Evolutionary conservation across 2,113 vertebrate species (phyloP).

Genomic region (Eulemur macaco): DNA sequence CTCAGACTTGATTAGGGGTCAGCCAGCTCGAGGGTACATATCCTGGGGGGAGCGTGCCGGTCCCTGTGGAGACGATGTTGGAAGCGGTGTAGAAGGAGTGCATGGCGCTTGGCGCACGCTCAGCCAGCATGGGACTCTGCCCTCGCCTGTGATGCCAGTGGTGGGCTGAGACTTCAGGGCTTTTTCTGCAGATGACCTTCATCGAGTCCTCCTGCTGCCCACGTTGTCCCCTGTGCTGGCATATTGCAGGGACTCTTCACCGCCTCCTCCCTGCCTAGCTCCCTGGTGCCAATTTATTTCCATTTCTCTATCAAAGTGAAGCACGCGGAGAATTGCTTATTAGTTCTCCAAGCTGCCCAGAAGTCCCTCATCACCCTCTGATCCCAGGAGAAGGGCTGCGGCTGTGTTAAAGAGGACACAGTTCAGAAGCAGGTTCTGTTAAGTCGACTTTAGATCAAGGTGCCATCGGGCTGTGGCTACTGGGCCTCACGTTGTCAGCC

Average conservation of each 20-base stretch:
- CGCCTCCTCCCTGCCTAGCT: neutral
- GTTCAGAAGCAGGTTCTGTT: neutral
- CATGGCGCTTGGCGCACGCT: rapidly evolving
- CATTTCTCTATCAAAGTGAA: neutral
- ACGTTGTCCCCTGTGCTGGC: neutral
- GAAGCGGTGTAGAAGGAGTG: neutral
- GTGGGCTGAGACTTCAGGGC: neutral
- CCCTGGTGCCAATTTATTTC: neutral
- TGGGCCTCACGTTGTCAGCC: neutral
- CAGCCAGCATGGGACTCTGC: rapidly evolving
- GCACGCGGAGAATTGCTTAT: neutral
- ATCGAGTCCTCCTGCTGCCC: neutral
- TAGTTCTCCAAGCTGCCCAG: neutral
- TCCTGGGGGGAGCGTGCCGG: neutral
- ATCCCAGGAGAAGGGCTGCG: neutral
- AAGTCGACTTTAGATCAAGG: neutral
- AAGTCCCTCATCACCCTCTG: neutral
- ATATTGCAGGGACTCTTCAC: neutral
- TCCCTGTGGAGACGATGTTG: neutral
- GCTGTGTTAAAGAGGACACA: neutral
- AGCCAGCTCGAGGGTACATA: neutral
- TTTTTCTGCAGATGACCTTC: neutral
- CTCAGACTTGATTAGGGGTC: neutral
- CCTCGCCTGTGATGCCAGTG: rapidly evolving
- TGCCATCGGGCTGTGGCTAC: neutral